phyloP scores from a whole-genome alignment of 2,113 vertebrate genomes.

The Gambusia holbrooki region DNA sequence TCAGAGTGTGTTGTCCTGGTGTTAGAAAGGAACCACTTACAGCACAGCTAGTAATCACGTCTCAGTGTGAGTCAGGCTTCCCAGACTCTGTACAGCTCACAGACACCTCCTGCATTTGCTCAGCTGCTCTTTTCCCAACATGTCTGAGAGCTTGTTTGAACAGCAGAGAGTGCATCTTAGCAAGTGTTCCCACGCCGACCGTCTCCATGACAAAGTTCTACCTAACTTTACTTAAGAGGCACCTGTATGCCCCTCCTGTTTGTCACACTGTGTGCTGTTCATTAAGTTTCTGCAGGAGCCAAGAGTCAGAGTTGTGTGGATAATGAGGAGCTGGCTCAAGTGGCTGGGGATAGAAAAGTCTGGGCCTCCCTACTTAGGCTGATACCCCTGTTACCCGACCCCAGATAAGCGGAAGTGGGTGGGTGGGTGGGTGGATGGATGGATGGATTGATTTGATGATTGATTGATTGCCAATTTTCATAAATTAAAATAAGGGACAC shows the following conservation, averaged over 20 bases:
- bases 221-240: slow-evolving; percentile 56
- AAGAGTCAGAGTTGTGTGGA: not conserved
- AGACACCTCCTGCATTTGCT: slow-evolving; percentile 30
- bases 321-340: not conserved
- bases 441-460: too few species aligned
- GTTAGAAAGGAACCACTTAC: slow-evolving; percentile 2
- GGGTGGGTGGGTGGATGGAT: too few species aligned
- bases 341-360: too few species aligned
- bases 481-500: too few species aligned
- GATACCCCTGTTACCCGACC: too few species aligned
- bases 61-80: slow-evolving; percentile 39
- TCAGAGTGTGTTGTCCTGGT: not conserved
- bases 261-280: not conserved
- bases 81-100: slow-evolving; percentile 40
- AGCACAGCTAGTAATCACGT: slow-evolving; percentile 15
- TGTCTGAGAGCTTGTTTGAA: slow-evolving; percentile 1
- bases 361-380: too few species aligned
- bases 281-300: not conserved
- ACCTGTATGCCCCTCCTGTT: not conserved
- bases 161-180: slow-evolving; percentile 17
- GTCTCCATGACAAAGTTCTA: slow-evolving; percentile 78
- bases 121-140: slow-evolving; percentile 26
- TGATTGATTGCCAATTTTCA: too few species aligned
- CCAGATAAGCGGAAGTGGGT: too few species aligned
- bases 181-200: slow-evolving; percentile 51